Percentiles rank a stretch among this genome's conserved stretches.
Conservation (phyloP, 1,140 invertebrate species). For the Euura saliciscinereae region DNA sequence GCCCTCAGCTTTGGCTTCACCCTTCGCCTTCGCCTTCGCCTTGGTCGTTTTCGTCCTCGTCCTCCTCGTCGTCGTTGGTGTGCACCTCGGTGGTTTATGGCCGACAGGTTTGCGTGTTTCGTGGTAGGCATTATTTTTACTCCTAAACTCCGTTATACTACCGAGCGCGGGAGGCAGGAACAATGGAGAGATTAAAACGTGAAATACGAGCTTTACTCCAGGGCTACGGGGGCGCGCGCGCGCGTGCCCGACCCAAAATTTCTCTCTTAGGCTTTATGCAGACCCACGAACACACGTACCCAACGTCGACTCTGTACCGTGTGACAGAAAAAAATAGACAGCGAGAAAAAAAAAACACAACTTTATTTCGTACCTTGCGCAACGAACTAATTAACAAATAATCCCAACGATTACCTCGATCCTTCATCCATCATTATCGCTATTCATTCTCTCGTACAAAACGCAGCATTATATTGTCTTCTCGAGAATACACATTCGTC, state of each 20-base stretch:
- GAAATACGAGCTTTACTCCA: slow-evolving; percentile 50
- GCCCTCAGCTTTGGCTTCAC: slow-evolving; percentile 13
- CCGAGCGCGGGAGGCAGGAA: slow-evolving; percentile 37
- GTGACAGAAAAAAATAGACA: too few species aligned
- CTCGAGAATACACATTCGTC: too few species aligned
- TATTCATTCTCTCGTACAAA: too few species aligned
- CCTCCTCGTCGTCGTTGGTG: slow-evolving; percentile 9
- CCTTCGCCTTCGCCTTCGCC: slow-evolving; percentile 22
- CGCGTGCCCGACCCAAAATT: slow-evolving; percentile 20
- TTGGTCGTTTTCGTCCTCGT: slow-evolving; percentile 12
- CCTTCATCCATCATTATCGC: too few species aligned
- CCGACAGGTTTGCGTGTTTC: slow-evolving; percentile 57
- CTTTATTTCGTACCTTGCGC: too few species aligned
- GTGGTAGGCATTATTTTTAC: slow-evolving; percentile 59
- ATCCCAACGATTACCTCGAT: too few species aligned
- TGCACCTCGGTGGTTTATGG: slow-evolving; percentile 54
- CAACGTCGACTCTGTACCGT: too few species aligned
- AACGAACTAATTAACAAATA: too few species aligned
- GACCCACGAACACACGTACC: too few species aligned
- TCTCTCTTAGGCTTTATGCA: neutral
- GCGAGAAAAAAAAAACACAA: too few species aligned
- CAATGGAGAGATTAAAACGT: slow-evolving; percentile 61
- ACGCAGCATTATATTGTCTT: too few species aligned
- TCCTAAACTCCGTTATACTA: slow-evolving; percentile 57
- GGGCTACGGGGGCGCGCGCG: slow-evolving; percentile 46